These are phyloP conservation scores for Pterocles orientalis DNA, from an alignment of 2,113 vertebrate genomes.

Conservation along the genomic window DNA sequence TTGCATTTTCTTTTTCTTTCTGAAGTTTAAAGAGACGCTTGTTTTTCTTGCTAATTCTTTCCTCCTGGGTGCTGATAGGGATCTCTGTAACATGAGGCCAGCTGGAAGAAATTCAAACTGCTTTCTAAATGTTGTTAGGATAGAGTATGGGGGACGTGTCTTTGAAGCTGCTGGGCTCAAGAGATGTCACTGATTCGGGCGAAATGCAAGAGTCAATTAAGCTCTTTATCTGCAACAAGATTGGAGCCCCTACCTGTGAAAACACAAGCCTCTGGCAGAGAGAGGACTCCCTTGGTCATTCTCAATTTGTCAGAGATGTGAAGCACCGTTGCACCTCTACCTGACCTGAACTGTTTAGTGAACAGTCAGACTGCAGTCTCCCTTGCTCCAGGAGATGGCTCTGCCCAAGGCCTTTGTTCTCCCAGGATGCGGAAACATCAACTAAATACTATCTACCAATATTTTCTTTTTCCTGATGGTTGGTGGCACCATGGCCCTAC, in stretches of 20 bases:
- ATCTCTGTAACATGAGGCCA: slow-evolving; percentile 48
- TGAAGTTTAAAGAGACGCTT: slow-evolving; percentile 43
- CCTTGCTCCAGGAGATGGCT: background rate
- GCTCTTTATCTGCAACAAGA: background rate
- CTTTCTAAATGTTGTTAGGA: slow-evolving; percentile 60
- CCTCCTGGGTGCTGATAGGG: slow-evolving; percentile 31
- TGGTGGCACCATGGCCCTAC: background rate
- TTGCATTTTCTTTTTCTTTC: slow-evolving; percentile 34
- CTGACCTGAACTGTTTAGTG: slow-evolving; percentile 33
- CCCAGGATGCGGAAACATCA: background rate
- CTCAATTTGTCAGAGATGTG: background rate
- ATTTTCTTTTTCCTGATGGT: background rate
- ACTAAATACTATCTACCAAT: background rate
- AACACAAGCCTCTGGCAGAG: background rate
- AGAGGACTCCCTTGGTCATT: background rate
- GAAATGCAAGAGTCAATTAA: background rate
- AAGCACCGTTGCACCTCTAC: background rate
- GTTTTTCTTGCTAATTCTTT: slow-evolving; percentile 56
- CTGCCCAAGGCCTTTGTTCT: background rate
- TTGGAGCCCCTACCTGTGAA: background rate
- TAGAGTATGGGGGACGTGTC: slow-evolving; percentile 7
- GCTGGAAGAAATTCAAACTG: slow-evolving; percentile 47
- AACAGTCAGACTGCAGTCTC: background rate
- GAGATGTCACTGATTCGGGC: background rate
- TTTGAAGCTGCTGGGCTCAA: slow-evolving; percentile 58